A percentile compares a stretch with the other conserved stretches of the same genome.
These are phyloP conservation scores for Eptatretus burgeri DNA, from an alignment of 2,113 vertebrate genomes.

Conservation along the genomic window DNA sequence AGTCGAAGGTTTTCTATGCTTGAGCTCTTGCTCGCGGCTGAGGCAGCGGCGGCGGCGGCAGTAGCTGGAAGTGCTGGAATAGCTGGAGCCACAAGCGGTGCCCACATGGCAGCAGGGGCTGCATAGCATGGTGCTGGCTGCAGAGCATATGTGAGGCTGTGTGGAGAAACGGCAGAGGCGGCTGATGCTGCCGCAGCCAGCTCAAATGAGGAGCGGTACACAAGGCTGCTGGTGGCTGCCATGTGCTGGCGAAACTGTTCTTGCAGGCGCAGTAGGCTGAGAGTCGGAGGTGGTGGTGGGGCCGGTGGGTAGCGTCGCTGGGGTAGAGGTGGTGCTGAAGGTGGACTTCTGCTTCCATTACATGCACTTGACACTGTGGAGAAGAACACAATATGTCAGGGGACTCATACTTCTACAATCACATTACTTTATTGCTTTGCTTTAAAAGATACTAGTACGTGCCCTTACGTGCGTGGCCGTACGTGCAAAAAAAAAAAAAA, in stretches of 20 bases:
- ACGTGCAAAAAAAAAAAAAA: too few species aligned
- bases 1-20: constrained; percentile 93
- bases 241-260: constrained; percentile 98
- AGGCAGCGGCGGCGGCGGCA: not conserved
- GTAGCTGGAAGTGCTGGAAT: not conserved
- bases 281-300: constrained; percentile 43
- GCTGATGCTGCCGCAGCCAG: constrained; percentile 62
- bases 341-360: too few species aligned
- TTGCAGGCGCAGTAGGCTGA: constrained; percentile 91
- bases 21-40: constrained; percentile 53
- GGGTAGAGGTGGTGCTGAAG: constrained; percentile 17
- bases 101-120: not conserved
- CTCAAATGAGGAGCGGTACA: constrained; percentile 85
- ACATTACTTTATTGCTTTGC: too few species aligned
- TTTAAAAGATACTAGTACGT: too few species aligned
- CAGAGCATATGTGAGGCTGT: constrained; percentile 55
- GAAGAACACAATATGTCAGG: too few species aligned
- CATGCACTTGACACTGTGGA: too few species aligned
- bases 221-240: constrained; percentile 88
- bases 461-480: too few species aligned
- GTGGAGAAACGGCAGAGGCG: constrained; percentile 72
- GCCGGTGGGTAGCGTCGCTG: constrained; percentile 29
- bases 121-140: constrained; percentile 61
- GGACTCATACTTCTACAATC: too few species aligned
- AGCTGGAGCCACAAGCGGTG: constrained; percentile 1